Evolutionary conservation across 1,140 invertebrate species (phyloP), one percentile per base, ranked within the genome.

Genomic region (Dendroctonus valens): DNA sequence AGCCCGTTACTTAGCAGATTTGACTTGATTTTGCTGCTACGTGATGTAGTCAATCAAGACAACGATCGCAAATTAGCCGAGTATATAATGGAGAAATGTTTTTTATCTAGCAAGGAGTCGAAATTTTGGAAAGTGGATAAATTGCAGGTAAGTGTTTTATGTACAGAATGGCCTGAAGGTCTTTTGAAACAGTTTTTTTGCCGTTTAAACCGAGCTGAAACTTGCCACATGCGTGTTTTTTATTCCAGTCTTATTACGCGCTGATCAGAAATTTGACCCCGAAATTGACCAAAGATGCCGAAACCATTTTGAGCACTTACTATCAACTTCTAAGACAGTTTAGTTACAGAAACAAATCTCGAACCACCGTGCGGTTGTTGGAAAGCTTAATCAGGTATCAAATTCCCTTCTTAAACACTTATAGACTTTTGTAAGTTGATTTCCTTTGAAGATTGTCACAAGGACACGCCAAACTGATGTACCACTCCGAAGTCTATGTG

Each of bases 1-100:
- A 91, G 89, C 74, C 93, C 93, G 6, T 79, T 97, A 40, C 79
- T 96, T 12, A 96, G 92, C 73, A 86, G 94, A 62, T 97, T 97
- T 81, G 94, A 97, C 81, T 79, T 97, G 7, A 88, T 97, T 67
- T 82, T 96, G 55, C 85, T 93, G 50, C 79, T 96, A 5, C 80
- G 87, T 63, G 93, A 96, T 76, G 85, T 83, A 7, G 85, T 88
- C 74, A 90, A 93, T 80, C 80, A 83, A 69, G 82, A 87, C 46
- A 96, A 92, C 92, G 93, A 97, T 78, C 82, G 81, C 75, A 83
- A 88, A 69, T 87, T 90, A 6, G 85, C 84, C 6, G 80, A 82
- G 60, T 86, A 86, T 72, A 85, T 89, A 73, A 74, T 84, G 5
- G 77, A 77, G 69, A 67, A 72, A 7, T 74, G 75, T 79, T 26